phyloP scores from a whole-genome alignment of 2,113 vertebrate species.

The Ciconia maguari region DNA sequence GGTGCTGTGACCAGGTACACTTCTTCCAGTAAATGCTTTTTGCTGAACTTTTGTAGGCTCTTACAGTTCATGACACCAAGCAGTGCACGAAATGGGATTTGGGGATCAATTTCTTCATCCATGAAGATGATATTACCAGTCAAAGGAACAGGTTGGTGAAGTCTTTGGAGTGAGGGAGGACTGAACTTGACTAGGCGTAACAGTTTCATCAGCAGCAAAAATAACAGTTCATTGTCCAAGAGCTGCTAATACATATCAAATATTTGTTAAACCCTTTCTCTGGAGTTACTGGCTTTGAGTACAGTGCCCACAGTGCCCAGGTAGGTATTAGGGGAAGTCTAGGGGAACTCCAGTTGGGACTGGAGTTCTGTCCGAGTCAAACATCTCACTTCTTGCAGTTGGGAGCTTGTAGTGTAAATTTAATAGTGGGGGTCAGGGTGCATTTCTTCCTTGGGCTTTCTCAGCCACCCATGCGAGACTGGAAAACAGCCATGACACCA shows the following conservation, averaged over 20 bases:
- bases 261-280: neutral
- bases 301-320: neutral
- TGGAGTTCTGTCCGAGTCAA: neutral
- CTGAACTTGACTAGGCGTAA: neutral
- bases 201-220: neutral
- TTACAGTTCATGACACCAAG: conserved; percentile 93
- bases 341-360: neutral
- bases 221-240: neutral
- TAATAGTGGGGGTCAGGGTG: neutral
- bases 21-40: neutral
- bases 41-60: conserved; percentile 71
- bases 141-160: conserved; percentile 84
- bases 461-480: neutral
- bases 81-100: conserved; percentile 87
- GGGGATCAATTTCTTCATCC: conserved; percentile 94
- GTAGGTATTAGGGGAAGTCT: neutral
- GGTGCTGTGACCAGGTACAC: neutral
- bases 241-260: neutral
- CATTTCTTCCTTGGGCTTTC: neutral
- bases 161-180: neutral
- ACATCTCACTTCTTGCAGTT: neutral
- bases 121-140: conserved; percentile 86
- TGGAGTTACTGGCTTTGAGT: neutral
- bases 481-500: neutral
- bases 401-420: neutral